phyloP scores from a whole-genome alignment of 2,797 vertebrate genomes.

The Liasis olivaceus region DNA sequence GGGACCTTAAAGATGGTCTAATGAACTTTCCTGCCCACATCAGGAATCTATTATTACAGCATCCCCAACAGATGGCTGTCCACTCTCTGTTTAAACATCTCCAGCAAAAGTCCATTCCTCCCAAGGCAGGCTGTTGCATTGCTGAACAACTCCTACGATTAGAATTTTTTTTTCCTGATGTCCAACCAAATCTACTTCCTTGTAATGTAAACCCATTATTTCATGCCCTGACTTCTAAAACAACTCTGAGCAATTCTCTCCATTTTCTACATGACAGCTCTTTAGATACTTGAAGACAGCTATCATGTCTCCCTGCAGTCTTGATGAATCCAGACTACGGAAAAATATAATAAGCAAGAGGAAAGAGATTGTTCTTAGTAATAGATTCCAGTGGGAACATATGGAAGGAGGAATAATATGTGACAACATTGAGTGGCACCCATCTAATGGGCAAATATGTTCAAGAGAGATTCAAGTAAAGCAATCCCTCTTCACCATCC shows the following conservation, averaged over 20 bases:
- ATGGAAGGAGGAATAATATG: neutral
- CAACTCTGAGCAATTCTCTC: neutral
- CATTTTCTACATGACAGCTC: neutral
- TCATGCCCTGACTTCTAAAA: neutral
- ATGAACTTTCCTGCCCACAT: neutral
- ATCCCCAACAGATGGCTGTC: neutral
- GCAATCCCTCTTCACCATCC: neutral
- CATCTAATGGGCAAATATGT: neutral
- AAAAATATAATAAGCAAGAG: neutral
- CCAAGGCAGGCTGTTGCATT: neutral
- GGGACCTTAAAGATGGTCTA: neutral
- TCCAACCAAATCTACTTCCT: neutral
- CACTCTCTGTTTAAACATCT: neutral
- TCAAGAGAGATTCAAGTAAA: neutral
- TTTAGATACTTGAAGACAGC: neutral
- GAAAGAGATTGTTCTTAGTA: neutral
- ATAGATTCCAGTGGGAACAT: neutral
- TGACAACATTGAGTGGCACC: neutral
- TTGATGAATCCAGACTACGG: neutral
- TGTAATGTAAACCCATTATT: neutral
- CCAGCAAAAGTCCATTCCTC: neutral
- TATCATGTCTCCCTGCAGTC: neutral
- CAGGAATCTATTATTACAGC: neutral
- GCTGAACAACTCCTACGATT: neutral
- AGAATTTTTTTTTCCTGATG: neutral